Conservation (phyloP, 2,113 vertebrate species). For the Ploceus nigricollis region DNA sequence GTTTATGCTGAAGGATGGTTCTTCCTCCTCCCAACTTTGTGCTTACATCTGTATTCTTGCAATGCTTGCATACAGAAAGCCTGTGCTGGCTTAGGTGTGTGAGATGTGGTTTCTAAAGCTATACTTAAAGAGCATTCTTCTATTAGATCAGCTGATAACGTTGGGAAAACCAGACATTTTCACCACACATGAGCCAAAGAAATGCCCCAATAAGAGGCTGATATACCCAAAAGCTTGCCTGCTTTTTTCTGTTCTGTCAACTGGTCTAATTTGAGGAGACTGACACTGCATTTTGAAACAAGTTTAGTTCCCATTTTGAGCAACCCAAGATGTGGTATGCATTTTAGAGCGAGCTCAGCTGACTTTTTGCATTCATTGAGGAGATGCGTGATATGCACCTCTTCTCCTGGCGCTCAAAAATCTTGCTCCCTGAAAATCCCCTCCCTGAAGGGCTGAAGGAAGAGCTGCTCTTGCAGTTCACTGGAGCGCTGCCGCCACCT, state of each 20-base stretch:
- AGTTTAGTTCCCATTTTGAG: neutral
- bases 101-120: neutral
- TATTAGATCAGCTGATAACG: neutral
- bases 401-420: neutral
- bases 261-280: neutral
- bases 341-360: neutral
- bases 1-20: neutral
- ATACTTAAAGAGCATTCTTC: neutral
- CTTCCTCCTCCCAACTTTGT: neutral
- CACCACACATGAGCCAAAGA: neutral
- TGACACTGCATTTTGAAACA: neutral
- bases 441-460: neutral
- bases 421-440: neutral
- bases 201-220: neutral
- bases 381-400: neutral
- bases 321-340: neutral
- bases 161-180: neutral
- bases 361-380: neutral
- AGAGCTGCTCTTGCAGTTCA: neutral
- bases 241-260: neutral
- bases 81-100: neutral
- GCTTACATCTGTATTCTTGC: neutral
- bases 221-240: neutral
- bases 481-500: conserved; percentile 44
- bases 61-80: neutral